Evolutionary conservation across 1,140 invertebrate genomes (phyloP), one percentile per base, ranked within the genome.

Genomic region (Leptonema lineaticorne): DNA sequence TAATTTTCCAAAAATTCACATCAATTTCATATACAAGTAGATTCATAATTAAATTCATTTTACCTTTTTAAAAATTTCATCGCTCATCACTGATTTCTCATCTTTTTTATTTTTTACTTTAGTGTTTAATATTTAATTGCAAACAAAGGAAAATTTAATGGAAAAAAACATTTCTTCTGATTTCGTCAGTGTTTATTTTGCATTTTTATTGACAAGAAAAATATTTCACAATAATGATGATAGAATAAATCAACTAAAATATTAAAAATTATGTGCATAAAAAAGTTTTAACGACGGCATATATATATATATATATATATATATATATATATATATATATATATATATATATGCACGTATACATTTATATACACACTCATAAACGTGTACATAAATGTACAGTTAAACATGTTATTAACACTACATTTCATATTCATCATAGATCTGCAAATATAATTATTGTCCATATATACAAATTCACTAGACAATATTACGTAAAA

Each of bases 381-480:
- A n/a, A n/a, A n/a, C n/a, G n/a, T n/a, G n/a, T n/a, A n/a, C n/a
- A n/a, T n/a, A n/a, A 58, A 58, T 58, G 6, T 58, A 9, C 58
- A 22, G 37, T 18, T 37, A 37, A 28, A 14, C 6, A 2, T 62
- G 14, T 59, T 37, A 18, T 22, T 20, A 24, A 8, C 14, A 16
- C 14, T 7, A 57, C 28, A 22, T n/a, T 26, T 26, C 28, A 8
- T 57, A 57, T 57, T 26, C 28, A 26, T n/a, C n/a, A n/a, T n/a
- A 26, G 27, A 37, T 37, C 20, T 45, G 37, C 4, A 45, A n/a
- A 53, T 37, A 20, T 16, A 66, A 16, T 29, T 64, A 64, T 64
- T 69, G 68, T 69, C 60, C 24, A 59, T 69, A 69, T 69, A 22
- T 69, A 69, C 68, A 69, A 65, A 41, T 67, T 65, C 41, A 24